Evolutionary conservation across 2,113 vertebrate species (phyloP), one percentile per base, ranked within the genome.

Genomic region (Esox niger): DNA sequence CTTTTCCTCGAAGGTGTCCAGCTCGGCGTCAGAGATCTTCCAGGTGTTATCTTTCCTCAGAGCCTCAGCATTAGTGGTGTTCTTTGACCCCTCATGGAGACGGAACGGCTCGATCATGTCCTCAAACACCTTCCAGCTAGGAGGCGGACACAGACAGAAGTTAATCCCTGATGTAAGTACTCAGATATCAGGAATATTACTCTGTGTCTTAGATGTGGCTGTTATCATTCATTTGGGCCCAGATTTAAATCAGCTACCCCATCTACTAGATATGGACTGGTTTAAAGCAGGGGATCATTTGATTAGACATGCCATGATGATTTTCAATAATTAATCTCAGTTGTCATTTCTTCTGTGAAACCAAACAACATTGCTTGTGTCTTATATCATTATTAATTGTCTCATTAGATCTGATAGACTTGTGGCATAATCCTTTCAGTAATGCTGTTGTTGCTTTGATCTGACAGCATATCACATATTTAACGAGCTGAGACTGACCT

Each of bases 101-200:
- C 96, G 89, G 88, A 95, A 96, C 2, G 95, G 96, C 88, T 95
- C 93, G 80, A 98, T 98, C 95, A 98, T 95, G 84, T 98, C 95
- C 79, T 97, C 93, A 84, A 98, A 94, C 78, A 89, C 85, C 87
- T 94, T 97, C 91, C 93, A 94, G 83, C 97, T 99, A 84, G 68
- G 91, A 86, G 70, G 67, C 67, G 68, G 65, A 66, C 58, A 35
- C 21, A 77, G 56, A 67, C 38, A 56, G 67, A 3, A 66, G 29
- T 20, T 35, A 20, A 3, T 30, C 26, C 6, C 6, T 59, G 57
- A 17, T 59, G n/a, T 52, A 23, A 15, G 38, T 15, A 10, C 5
- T 43, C 35, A 43, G 13, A 43, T 43, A 43, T 43, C 35, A 43
- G 13, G 35, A 43, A 15, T 43, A 43, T 43, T 4, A 17, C n/a